Percentiles rank a stretch among this genome's conserved stretches.
phyloP scores from a whole-genome alignment of 2,888 invertebrate species.

The Drosophila flavopinicola region DNA sequence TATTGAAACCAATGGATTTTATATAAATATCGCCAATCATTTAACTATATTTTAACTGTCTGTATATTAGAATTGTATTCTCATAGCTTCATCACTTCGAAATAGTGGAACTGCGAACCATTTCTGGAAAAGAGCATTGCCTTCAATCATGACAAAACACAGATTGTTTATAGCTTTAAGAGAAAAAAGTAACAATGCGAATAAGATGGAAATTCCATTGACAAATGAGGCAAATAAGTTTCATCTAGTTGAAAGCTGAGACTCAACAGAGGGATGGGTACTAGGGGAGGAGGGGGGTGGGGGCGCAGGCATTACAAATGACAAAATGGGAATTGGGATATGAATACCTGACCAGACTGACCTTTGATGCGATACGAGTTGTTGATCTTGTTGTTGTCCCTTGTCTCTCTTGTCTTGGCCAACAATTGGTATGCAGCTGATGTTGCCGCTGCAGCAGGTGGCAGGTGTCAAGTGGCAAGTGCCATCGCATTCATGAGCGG shows the following conservation, averaged over 20 bases:
- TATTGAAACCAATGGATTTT: too few relatives aligned
- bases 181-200: not conserved
- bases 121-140: too few relatives aligned
- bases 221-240: constrained; percentile 20
- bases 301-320: too few relatives aligned
- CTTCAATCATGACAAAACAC: too few relatives aligned
- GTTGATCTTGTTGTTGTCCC: constrained; percentile 1
- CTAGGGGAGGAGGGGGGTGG: not conserved
- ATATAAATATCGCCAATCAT: too few relatives aligned
- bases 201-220: not conserved
- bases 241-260: not conserved
- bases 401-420: constrained; percentile 2
- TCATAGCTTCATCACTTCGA: too few relatives aligned
- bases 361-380: constrained; percentile 7
- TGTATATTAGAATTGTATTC: too few relatives aligned
- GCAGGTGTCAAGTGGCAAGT: constrained; percentile 47
- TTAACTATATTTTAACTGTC: too few relatives aligned
- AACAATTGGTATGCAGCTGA: constrained; percentile 33
- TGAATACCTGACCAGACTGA: constrained; percentile 15
- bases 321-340: constrained; percentile 37
- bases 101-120: too few relatives aligned
- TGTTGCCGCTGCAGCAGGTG: constrained; percentile 23
- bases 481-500: constrained; percentile 38
- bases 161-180: not conserved
- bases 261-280: constrained; percentile 1